Conservation (phyloP, 2,888 invertebrate species). For the Drosophila mulleri region DNA sequence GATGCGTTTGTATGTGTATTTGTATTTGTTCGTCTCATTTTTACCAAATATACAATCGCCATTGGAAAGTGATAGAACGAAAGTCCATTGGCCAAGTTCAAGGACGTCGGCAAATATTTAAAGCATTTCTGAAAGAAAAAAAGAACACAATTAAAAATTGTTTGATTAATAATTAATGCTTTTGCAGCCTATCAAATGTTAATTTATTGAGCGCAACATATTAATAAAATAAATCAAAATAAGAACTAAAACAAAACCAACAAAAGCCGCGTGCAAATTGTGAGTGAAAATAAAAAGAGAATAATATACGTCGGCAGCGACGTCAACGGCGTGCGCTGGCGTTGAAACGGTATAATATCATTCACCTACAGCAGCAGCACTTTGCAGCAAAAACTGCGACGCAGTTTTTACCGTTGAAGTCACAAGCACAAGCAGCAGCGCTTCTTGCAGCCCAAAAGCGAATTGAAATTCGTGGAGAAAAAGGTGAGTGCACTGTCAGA, state of each 20-base stretch:
- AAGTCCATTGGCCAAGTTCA: constrained; percentile 78
- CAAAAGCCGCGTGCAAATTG: constrained; percentile 40
- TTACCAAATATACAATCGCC: constrained; percentile 10
- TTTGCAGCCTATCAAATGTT: constrained; percentile 28
- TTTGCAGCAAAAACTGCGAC: constrained; percentile 61
- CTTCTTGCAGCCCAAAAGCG: constrained; percentile 48
- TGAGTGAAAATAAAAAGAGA: constrained; percentile 19
- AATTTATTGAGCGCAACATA: constrained; percentile 27
- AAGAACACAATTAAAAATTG: constrained; percentile 4
- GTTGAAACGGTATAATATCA: constrained; percentile 40
- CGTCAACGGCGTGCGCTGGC: constrained; percentile 49
- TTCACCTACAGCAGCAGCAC: constrained; percentile 19
- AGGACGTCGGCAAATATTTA: constrained; percentile 60
- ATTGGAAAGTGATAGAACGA: constrained; percentile 42
- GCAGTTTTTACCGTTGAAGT: constrained; percentile 73
- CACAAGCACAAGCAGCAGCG: constrained; percentile 26
- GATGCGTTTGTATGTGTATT: neutral
- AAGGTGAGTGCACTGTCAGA: constrained; percentile 72
- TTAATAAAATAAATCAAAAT: constrained; percentile 3
- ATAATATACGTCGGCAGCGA: constrained; percentile 38
- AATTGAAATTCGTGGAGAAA: constrained; percentile 47
- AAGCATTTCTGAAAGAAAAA: constrained; percentile 8
- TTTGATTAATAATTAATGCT: constrained; percentile 11
- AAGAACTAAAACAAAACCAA: constrained; percentile 12
- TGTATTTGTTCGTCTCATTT: neutral